phyloP scores from a whole-genome alignment of 2,113 vertebrate genomes.

The Ciconia stormi region DNA sequence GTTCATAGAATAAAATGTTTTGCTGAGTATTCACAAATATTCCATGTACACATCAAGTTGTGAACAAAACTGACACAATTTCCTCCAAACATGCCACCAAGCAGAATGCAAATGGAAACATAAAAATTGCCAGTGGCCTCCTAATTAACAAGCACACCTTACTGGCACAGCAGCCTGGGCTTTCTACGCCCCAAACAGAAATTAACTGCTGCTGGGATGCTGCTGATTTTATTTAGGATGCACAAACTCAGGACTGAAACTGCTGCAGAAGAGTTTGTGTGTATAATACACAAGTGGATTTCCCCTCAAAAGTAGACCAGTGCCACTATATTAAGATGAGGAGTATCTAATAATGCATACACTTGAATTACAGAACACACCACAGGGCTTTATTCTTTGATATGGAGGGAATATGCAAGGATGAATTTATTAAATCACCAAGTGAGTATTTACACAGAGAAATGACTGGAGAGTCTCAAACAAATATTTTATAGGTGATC shows the following conservation, averaged over 20 bases:
- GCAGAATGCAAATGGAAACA: neutral
- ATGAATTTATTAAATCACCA: neutral
- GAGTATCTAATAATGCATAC: neutral
- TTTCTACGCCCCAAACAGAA: neutral
- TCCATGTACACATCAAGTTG: neutral
- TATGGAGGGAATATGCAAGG: neutral
- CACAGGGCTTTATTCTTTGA: neutral
- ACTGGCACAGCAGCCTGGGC: neutral
- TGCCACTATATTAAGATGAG: neutral
- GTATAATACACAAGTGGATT: neutral
- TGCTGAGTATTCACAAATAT: neutral
- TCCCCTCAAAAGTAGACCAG: neutral
- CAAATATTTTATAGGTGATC: neutral
- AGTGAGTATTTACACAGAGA: neutral
- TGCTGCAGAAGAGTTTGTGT: neutral
- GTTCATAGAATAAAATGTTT: neutral
- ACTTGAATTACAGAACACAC: neutral
- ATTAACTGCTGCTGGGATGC: neutral
- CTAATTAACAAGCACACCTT: neutral
- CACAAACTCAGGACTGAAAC: neutral
- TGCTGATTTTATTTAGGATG: neutral
- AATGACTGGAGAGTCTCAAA: neutral
- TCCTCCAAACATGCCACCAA: neutral
- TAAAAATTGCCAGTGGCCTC: neutral
- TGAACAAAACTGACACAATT: neutral